Conservation (phyloP, 2,888 invertebrate species). For the Sympetrum striolatum region DNA sequence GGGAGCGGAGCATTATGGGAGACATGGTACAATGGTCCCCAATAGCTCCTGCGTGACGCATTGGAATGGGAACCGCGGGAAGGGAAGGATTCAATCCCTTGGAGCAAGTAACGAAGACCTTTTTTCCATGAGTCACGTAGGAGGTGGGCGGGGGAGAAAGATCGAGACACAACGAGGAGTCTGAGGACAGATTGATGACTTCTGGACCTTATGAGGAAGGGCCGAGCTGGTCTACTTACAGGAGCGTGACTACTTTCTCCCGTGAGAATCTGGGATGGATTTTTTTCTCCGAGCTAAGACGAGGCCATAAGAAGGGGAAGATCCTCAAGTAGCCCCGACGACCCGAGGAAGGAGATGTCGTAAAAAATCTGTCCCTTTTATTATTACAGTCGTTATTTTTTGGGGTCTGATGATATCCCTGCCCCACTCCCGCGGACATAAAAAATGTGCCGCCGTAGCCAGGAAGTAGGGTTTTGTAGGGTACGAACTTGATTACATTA, state of each 20-base stretch:
- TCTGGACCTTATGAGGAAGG: not conserved
- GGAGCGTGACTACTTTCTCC: not conserved
- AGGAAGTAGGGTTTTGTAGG: not conserved
- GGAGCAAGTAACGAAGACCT: not conserved
- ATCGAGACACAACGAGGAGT: not conserved
- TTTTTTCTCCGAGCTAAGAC: not conserved
- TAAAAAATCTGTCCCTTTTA: not conserved
- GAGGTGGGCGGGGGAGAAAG: not conserved
- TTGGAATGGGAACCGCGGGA: not conserved
- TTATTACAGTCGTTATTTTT: not conserved
- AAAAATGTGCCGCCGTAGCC: not conserved
- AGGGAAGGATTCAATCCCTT: not conserved
- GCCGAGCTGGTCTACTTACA: not conserved
- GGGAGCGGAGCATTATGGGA: not conserved
- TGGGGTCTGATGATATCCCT: not conserved
- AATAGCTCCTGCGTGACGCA: slow-evolving; percentile 33
- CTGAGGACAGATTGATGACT: not conserved
- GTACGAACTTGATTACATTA: not conserved
- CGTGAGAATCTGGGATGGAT: not conserved
- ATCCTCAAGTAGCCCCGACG: not conserved
- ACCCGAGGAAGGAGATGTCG: not conserved
- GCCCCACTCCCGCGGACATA: not conserved
- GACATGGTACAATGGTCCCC: slow-evolving; percentile 16
- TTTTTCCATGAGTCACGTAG: not conserved
- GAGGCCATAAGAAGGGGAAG: not conserved